Percentiles rank a stretch among this genome's conserved stretches.
These are phyloP conservation scores for Beroe forskalii DNA, from an alignment of 37 sponge, comb jelly and placozoan genomes.

Conservation along the genomic window DNA sequence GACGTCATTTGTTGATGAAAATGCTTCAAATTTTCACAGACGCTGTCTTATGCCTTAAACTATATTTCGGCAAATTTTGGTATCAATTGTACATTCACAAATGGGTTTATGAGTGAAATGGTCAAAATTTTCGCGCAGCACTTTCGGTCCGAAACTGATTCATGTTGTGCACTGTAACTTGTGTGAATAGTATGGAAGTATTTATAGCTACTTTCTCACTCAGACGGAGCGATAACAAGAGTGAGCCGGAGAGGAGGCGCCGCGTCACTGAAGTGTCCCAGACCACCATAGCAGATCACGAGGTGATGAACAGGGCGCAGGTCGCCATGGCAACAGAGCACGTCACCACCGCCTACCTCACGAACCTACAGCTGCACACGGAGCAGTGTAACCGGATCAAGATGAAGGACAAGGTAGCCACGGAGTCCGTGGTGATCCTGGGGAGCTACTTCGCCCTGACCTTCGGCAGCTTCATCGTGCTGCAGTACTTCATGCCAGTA, in stretches of 20 bases:
- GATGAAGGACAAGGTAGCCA: slow-evolving; percentile 13
- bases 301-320: neutral
- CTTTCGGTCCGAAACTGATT: too few species aligned
- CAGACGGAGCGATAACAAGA: neutral
- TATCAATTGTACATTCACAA: too few species aligned
- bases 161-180: too few species aligned
- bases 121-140: too few species aligned
- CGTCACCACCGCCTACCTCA: neutral
- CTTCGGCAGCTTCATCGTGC: neutral
- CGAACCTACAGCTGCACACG: neutral
- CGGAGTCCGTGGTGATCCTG: slow-evolving; percentile 15
- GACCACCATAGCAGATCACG: neutral
- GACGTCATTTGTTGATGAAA: too few species aligned
- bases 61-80: too few species aligned
- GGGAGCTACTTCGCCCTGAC: neutral
- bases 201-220: too few species aligned
- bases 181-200: too few species aligned
- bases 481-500: slow-evolving; percentile 30
- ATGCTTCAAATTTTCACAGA: too few species aligned
- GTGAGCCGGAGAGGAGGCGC: neutral
- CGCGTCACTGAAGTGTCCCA: neutral
- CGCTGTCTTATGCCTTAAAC: too few species aligned
- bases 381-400: neutral
- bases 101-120: too few species aligned
- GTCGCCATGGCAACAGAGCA: neutral